Conservation (phyloP, 2,113 vertebrate species). For the Pelecanoides urinatrix region DNA sequence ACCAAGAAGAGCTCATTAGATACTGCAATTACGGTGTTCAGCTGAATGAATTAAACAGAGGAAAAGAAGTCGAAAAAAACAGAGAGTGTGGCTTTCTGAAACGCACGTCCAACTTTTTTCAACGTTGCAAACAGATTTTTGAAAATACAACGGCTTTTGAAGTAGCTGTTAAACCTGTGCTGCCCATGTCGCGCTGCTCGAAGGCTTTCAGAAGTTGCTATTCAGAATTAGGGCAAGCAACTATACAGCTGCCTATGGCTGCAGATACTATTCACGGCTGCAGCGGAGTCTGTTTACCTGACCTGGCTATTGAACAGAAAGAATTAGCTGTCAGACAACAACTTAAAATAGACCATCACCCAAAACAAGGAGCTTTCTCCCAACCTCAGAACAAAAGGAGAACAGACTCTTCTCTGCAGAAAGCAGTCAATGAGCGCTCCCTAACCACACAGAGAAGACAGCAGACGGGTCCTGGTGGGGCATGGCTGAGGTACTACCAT, state of each 20-base stretch:
- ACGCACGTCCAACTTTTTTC: conserved; percentile 71
- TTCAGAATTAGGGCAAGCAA: conserved; percentile 27
- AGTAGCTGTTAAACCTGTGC: conserved; percentile 47
- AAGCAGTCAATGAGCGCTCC: not conserved
- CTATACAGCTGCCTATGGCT: not conserved
- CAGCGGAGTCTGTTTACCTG: conserved; percentile 72
- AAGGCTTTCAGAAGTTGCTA: conserved; percentile 29
- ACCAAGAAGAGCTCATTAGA: conserved; percentile 66
- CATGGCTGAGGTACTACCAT: conserved; percentile 72
- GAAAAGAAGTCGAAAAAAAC: not conserved
- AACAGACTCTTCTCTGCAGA: not conserved
- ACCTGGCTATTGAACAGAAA: conserved; percentile 77
- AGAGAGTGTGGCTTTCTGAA: conserved; percentile 59
- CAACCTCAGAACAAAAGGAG: not conserved
- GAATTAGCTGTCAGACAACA: conserved; percentile 30
- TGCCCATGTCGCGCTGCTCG: conserved; percentile 18
- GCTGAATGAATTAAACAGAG: conserved; percentile 35
- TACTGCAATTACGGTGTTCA: conserved; percentile 42
- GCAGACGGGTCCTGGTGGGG: not conserved
- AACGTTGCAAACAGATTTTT: conserved; percentile 59
- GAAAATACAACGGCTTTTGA: conserved; percentile 75
- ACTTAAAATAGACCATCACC: conserved; percentile 36
- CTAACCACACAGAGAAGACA: not conserved
- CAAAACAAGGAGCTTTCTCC: not conserved
- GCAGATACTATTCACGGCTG: conserved; percentile 54